Evolutionary conservation across 1,140 invertebrate genomes (phyloP).

Genomic region (Caerostris extrusa): DNA sequence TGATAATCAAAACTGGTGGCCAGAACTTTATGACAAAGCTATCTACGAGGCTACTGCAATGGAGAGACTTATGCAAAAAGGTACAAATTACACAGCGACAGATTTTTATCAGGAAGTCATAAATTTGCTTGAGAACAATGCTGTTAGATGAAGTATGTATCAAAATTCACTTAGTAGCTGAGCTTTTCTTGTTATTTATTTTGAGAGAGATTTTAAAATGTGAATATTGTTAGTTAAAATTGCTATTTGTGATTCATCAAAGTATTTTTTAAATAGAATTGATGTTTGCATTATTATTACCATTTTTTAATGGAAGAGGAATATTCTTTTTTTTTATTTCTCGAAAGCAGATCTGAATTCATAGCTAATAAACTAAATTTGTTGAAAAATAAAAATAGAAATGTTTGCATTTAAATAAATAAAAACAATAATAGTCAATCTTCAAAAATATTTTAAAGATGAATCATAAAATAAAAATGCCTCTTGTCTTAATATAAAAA

Average conservation of each 20-base stretch:
- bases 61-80: slow-evolving; percentile 55
- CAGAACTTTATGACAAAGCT: slow-evolving; percentile 74
- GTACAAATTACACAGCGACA: slow-evolving; percentile 63
- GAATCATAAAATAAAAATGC: no score
- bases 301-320: background rate
- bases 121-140: slow-evolving; percentile 79
- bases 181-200: background rate
- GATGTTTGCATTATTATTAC: background rate
- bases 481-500: no score
- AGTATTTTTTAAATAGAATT: no score
- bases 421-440: no score
- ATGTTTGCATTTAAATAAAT: no score
- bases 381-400: no score
- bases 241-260: no score
- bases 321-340: no score
- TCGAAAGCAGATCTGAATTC: no score
- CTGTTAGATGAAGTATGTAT: slow-evolving; percentile 22
- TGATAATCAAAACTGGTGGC: slow-evolving; percentile 72
- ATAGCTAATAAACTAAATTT: no score
- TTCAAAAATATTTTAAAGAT: no score
- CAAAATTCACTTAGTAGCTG: background rate
- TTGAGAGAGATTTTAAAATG: background rate
- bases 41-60: slow-evolving; percentile 66
- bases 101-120: slow-evolving; percentile 75
- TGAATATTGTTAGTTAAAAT: background rate